These are phyloP conservation scores for Pempheris klunzingeri DNA, from an alignment of 2,797 vertebrate species.

Conservation along the genomic window DNA sequence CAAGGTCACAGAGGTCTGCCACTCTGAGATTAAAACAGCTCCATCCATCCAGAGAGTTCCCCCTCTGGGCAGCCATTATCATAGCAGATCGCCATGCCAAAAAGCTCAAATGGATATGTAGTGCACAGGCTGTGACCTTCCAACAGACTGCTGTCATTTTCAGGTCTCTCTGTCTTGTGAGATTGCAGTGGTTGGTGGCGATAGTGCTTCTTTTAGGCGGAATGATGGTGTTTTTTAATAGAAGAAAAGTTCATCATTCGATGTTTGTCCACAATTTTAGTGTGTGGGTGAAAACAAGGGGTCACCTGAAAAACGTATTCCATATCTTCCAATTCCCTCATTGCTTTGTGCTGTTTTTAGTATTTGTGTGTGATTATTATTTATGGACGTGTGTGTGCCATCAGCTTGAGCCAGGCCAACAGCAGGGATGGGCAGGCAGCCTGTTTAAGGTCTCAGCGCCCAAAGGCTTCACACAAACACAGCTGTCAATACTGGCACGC, in stretches of 20 bases:
- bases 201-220: not conserved
- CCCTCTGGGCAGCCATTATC: conserved; percentile 73
- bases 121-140: conserved; percentile 71
- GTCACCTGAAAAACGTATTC: not conserved
- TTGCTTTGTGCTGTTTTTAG: not conserved
- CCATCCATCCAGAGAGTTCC: conserved; percentile 69
- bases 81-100: conserved; percentile 69
- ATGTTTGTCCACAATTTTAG: not conserved
- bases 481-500: conserved; percentile 72
- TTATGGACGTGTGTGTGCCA: conserved; percentile 11
- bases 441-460: conserved; percentile 45
- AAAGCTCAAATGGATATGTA: conserved; percentile 72
- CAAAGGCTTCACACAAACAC: conserved; percentile 67
- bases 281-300: not conserved
- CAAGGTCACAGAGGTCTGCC: conserved; percentile 77
- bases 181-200: conserved; percentile 8
- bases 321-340: not conserved
- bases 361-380: conserved; percentile 22
- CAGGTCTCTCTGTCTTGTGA: conserved; percentile 48
- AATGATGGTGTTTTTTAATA: conserved; percentile 19
- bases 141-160: conserved; percentile 68
- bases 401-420: conserved; percentile 43
- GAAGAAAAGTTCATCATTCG: not conserved
- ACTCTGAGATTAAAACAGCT: conserved; percentile 77
- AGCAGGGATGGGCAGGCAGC: conserved; percentile 54